Conservation (phyloP, 2,888 invertebrate species). For the Venusia cambrica region DNA sequence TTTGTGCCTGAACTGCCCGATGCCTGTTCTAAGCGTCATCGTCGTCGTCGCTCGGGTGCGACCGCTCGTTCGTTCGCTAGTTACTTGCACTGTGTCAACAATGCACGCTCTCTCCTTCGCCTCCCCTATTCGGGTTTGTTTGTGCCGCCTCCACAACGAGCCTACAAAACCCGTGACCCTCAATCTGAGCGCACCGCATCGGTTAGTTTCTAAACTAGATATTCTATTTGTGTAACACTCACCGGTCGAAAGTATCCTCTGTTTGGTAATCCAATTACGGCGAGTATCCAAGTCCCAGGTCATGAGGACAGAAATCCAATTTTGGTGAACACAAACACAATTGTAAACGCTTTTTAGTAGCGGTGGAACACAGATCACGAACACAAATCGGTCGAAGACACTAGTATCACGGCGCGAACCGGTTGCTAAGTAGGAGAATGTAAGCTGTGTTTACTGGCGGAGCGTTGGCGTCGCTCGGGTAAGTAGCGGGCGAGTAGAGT, state of each 20-base stretch:
- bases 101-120: constrained; percentile 64
- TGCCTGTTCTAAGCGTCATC: constrained; percentile 19
- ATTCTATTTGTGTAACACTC: constrained; percentile 41
- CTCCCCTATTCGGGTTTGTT: constrained; percentile 67
- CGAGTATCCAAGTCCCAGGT: constrained; percentile 46
- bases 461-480: constrained; percentile 39
- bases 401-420: constrained; percentile 46
- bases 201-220: constrained; percentile 34
- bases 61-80: constrained; percentile 31
- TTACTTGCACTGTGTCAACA: constrained; percentile 68
- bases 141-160: constrained; percentile 51
- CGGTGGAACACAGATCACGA: constrained; percentile 53
- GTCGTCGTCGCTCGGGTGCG: too few species aligned
- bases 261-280: constrained; percentile 58
- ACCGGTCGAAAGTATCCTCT: constrained; percentile 52
- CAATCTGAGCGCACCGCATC: constrained; percentile 37
- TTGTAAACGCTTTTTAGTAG: constrained; percentile 39
- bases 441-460: constrained; percentile 46
- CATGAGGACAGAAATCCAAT: constrained; percentile 43
- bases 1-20: too few species aligned
- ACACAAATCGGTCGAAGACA: constrained; percentile 48
- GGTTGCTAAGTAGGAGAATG: constrained; percentile 63
- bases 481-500: constrained; percentile 31
- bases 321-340: constrained; percentile 41
- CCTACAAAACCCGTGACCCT: constrained; percentile 28